Base-by-base conservation (phyloP, 2,113 vertebrate species). In the Tychaedon coryphoeus region DNA sequence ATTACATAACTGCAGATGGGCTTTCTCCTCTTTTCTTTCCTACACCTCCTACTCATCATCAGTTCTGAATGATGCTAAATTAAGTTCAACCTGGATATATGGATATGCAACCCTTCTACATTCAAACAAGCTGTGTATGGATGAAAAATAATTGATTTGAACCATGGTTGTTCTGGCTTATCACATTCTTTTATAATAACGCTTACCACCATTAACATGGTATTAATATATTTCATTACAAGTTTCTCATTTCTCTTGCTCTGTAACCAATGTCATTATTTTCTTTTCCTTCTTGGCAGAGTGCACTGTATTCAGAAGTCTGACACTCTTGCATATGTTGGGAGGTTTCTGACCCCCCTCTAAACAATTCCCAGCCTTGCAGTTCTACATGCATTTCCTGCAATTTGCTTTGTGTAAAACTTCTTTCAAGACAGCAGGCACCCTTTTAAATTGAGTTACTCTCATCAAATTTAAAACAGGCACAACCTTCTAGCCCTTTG, bases 191-290 rank as follows among this genome's bases (percentile, higher is more conserved):
- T 90, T 48, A 40, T 51, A 78, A 60, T 9, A 82, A 50, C 1
- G 4, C 8, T 66, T 48, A 36, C 13, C 13, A 57, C 29, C 26
- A 34, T 62, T 80, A 88, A 83, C 6, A 17, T 33, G 5, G 13
- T 42, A 75, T 33, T 78, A 78, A 10, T 51, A 31, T 64, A 9
- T 85, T 76, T 69, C 42, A 42, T 33, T 61, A 16, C 0, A 5
- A 57, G 20, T 58, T 93, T 75, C 71, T 85, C 20, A 75, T 64
- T 94, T 85, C 12, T 93, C 33, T 79, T 92, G n/a, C 12, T 83
- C 25, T 65, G 29, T 42, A 90, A 72, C 15, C 14, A 77, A 43
- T 42, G 19, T 67, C 25, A 48, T 65, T 62, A 51, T 48, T 26
- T 80, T 81, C 22, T 66, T 82, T 58, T 53, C 25, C 36, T 60